These are phyloP conservation scores for Atherinomorus stipes DNA, from an alignment of 2,113 vertebrate genomes.

Conservation along the genomic window DNA sequence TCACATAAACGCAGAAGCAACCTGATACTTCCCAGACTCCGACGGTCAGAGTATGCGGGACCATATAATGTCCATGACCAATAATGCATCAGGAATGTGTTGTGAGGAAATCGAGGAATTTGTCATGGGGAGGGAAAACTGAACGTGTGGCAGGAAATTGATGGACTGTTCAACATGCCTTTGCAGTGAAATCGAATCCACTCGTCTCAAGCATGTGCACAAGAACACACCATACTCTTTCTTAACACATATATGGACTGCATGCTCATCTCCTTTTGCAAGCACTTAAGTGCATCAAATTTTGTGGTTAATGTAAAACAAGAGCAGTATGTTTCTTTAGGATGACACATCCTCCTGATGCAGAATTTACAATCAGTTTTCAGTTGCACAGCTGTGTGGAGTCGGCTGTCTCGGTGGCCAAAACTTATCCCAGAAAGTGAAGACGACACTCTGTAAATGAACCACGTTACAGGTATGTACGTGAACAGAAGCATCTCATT, in stretches of 20 bases:
- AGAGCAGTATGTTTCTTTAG: neutral
- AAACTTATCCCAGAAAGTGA: neutral
- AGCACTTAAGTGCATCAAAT: neutral
- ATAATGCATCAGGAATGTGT: conserved; percentile 78
- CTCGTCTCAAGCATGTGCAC: conserved; percentile 10
- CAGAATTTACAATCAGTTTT: neutral
- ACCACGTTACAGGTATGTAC: neutral
- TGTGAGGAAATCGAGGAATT: conserved; percentile 78
- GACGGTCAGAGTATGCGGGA: conserved; percentile 52
- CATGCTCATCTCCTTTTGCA: neutral
- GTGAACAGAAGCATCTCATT: neutral
- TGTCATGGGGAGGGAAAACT: conserved; percentile 71
- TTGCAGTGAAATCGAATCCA: conserved; percentile 59
- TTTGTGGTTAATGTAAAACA: conserved; percentile 10
- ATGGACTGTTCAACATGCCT: conserved; percentile 68
- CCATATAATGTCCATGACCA: conserved; percentile 74
- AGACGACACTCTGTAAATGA: neutral
- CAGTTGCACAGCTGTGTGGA: neutral
- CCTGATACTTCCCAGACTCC: conserved; percentile 54
- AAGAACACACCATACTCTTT: neutral
- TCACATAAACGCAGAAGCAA: conserved; percentile 42
- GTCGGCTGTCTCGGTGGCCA: neutral
- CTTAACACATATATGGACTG: neutral
- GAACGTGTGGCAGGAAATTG: conserved; percentile 69
- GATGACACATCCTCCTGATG: neutral